These are phyloP conservation scores for Phasia obesa DNA, from an alignment of 2,888 invertebrate species.

Conservation along the genomic window DNA sequence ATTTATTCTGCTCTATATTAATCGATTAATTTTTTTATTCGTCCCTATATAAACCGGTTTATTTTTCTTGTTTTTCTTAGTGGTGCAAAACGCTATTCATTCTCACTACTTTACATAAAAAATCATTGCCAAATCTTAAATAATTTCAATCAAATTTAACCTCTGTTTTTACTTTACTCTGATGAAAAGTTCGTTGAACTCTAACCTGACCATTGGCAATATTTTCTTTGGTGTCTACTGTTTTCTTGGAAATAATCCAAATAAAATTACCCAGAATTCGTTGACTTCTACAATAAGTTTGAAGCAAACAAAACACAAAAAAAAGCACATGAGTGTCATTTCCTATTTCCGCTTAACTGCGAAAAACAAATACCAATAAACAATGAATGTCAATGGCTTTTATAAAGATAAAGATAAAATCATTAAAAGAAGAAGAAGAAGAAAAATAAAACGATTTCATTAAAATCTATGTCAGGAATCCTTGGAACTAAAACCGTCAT, in stretches of 20 bases:
- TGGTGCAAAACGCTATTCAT: too few species aligned
- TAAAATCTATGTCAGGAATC: constrained; percentile 45
- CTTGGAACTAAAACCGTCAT: constrained; percentile 4
- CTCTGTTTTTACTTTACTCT: neutral
- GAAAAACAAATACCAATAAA: constrained; percentile 11
- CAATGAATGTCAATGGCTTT: constrained; percentile 34
- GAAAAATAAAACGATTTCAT: constrained; percentile 7
- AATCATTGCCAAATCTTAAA: neutral
- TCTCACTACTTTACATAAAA: neutral
- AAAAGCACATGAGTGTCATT: constrained; percentile 33
- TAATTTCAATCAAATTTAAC: neutral
- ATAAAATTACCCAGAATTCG: constrained; percentile 32
- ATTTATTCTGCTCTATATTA: too few species aligned
- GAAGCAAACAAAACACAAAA: constrained; percentile 18
- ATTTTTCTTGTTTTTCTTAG: too few species aligned
- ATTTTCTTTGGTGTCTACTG: constrained; percentile 1
- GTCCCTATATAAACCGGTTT: neutral
- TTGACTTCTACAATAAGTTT: too few species aligned
- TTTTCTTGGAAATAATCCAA: constrained; percentile 56
- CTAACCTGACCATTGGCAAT: constrained; percentile 44
- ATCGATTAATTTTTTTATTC: neutral
- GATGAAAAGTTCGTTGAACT: constrained; percentile 41
- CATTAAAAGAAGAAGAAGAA: neutral
- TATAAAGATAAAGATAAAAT: neutral
- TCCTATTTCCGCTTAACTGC: constrained; percentile 28